A percentile compares a stretch with the other conserved stretches of the same genome.
phyloP scores from a whole-genome alignment of 2,797 vertebrate genomes.

The Sebastes goodei region DNA sequence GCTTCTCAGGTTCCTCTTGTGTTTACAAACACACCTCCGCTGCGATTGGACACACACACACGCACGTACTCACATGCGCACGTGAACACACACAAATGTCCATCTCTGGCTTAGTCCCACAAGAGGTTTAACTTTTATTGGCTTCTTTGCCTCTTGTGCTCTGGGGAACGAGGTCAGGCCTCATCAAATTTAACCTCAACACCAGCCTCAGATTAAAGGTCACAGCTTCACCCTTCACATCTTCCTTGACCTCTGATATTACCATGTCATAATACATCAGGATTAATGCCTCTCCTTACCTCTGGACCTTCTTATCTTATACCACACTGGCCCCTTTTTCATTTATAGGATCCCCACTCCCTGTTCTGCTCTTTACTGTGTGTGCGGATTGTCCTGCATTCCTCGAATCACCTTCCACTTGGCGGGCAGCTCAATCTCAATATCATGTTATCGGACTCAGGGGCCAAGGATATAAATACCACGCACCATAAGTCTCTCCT shows the following conservation, averaged over 20 bases:
- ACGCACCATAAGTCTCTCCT: conserved; percentile 82
- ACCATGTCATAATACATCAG: conserved; percentile 71
- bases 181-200: conserved; percentile 72
- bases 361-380: conserved; percentile 45
- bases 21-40: conserved; percentile 76
- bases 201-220: conserved; percentile 64
- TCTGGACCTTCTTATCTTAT: conserved; percentile 66
- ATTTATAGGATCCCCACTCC: conserved; percentile 61
- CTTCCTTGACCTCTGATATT: conserved; percentile 71
- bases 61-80: background rate
- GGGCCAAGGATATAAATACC: conserved; percentile 82
- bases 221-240: conserved; percentile 64
- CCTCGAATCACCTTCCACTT: conserved; percentile 68
- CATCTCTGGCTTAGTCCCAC: conserved; percentile 16
- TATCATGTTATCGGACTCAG: conserved; percentile 81
- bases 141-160: conserved; percentile 51
- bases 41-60: conserved; percentile 31
- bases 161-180: conserved; percentile 59
- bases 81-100: background rate
- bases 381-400: conserved; percentile 63
- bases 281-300: conserved; percentile 66
- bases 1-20: conserved; percentile 72
- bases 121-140: conserved; percentile 66
- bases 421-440: conserved; percentile 79
- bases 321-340: conserved; percentile 52